Base-by-base conservation (phyloP, 2,888 invertebrate genomes). In the Ashinkailepas kermadecensis region DNA sequence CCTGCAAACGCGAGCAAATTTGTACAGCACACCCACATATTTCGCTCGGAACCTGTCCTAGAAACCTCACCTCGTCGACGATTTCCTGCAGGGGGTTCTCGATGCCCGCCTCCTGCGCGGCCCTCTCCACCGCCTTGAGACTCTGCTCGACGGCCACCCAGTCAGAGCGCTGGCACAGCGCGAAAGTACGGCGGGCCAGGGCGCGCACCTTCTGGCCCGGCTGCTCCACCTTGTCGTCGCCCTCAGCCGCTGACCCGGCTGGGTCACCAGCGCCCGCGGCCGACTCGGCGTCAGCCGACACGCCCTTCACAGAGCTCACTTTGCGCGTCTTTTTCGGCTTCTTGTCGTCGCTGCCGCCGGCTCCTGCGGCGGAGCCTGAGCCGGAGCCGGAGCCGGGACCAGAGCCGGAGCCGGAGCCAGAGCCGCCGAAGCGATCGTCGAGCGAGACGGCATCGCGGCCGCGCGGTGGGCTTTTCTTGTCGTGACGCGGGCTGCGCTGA, bases 91-190 rank as follows among this genome's bases (percentile, higher is more conserved):
- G 79, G 2, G 79, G 79, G 23, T 23, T n/a, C 15, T 57, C 58
- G 6, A 79, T 13, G 58, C 58, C 58, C 13, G 79, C 79, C 58
- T 79, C 79, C 57, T 58, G 58, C 7, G 58, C 57, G 59, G 23
- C 23, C 18, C 79, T n/a, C 79, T 79, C 79, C 9, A 79, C 23
- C 25, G 58, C 15, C 58, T 79, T 79, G 7, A 79, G 79, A 13
- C 58, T 79, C 79, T 79, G 79, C 79, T 79, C 79, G 23, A 79
- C 79, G 58, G 79, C 79, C 57, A 79, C 58, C 79, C 79, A 79
- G 79, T 79, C 79, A 13, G 79, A 79, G 8, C 79, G n/a, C 58
- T 79, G 79, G 15, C 79, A 58, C 13, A 58, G 79, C 23, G 78
- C 23, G 11, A 78, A 58, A 1, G 57, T 58, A 12, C 78, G 78